phyloP scores from a whole-genome alignment of 2,888 invertebrate species.

The Cosmopolites sordidus region DNA sequence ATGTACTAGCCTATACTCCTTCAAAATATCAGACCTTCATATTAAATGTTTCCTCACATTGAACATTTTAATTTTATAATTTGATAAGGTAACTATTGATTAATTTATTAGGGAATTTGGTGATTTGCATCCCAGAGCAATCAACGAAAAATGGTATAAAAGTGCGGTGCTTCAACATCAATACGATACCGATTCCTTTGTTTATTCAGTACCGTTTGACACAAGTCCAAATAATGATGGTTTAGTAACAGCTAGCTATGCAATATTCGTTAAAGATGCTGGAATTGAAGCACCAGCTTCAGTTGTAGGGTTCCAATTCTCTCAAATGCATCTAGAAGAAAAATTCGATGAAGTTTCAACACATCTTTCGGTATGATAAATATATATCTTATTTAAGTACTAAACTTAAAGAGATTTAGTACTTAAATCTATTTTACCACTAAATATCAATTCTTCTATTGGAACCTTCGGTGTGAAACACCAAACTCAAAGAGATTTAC shows the following conservation, averaged over 20 bases:
- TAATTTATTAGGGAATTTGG: conserved; percentile 64
- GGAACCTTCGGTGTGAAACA: too few species aligned
- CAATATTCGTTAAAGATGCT: conserved; percentile 76
- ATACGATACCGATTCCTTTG: conserved; percentile 70
- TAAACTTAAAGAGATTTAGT: too few species aligned
- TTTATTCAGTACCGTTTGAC: conserved; percentile 68
- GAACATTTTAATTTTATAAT: too few species aligned
- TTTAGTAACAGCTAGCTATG: conserved; percentile 75
- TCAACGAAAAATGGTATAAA: conserved; percentile 89
- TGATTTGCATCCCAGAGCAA: conserved; percentile 68
- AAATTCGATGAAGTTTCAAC: conserved; percentile 68
- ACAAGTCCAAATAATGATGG: conserved; percentile 48
- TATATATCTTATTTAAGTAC: neutral
- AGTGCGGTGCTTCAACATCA: conserved; percentile 82
- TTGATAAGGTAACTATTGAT: too few species aligned
- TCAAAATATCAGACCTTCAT: too few species aligned
- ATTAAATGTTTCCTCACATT: too few species aligned
- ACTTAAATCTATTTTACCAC: neutral
- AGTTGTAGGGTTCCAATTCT: conserved; percentile 83
- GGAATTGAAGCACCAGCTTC: conserved; percentile 77
- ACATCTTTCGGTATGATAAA: conserved; percentile 45
- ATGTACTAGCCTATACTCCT: too few species aligned
- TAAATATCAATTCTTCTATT: too few species aligned
- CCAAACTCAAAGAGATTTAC: too few species aligned
- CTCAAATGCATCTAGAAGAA: conserved; percentile 64